Base-by-base conservation (phyloP, 2,797 vertebrate genomes). In the Myiotriccus ornatus region DNA sequence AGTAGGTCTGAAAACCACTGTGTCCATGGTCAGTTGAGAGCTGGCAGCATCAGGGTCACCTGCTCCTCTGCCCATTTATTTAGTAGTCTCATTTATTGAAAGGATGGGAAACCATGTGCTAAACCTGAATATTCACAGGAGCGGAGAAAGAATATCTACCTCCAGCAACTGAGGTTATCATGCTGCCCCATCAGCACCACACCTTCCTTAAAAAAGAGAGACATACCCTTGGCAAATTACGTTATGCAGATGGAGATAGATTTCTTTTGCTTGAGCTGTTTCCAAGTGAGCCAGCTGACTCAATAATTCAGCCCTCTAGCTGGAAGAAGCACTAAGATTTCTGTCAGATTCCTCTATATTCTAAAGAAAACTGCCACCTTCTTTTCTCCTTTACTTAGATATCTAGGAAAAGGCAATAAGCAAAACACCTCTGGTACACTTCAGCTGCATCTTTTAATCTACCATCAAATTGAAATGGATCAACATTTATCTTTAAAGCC, bases 231-330 rank as follows among this genome's bases (percentile, higher is more conserved):
- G 37, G 83, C 80, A 94, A 93, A 87, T 89, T 84, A 69, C 44
- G 90, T 95, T 65, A 91, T 92, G 80, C 87, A 94, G 84, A 87
- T 82, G 9, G 52, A 84, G 79, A 92, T 17, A 65, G 69, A 93
- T 84, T 95, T 92, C 67, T 77, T 85, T 90, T 93, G 78, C 86
- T 71, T 93, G 84, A 95, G 75, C 89, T 84, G 63, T 97, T 95
- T 92, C 82, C 76, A 91, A 94, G 94, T 49, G 53, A 95, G 79
- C 87, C 91, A 90, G 73, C 74, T 96, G 93, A 96, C 85, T 94
- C 93, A 85, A 67, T 81, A 91, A 89, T 88, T 97, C 89, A 94
- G 65, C 89, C 70, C 83, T 93, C 76, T 88, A 65, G 94, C 91
- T 94, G 56, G 57, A 94, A 93, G 74, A 67, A 93, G 49, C 70